Base-by-base conservation (phyloP, 2,888 invertebrate species). In the Acanthacorydalis orientalis region DNA sequence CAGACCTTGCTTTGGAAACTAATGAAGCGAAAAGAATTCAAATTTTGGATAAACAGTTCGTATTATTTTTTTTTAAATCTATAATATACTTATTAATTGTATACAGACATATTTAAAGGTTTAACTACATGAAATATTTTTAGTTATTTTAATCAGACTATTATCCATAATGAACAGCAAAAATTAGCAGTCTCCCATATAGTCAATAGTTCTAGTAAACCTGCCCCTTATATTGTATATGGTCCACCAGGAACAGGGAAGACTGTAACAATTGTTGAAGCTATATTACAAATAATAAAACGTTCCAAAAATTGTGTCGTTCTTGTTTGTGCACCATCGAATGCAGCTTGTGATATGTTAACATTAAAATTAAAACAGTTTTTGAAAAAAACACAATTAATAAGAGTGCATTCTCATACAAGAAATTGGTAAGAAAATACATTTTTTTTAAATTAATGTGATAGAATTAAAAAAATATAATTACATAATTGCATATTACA, bases 191-290 rank as follows among this genome's bases (percentile, higher is more conserved):
- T 90, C 1, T 59, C 67, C 45, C 77, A 81, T 55, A 82, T 85
- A 43, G 57, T 82, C 7, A 67, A 72, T 14, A 76, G 75, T 8
- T 71, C 77, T 1, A 72, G 75, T 1, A 68, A 73, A 6, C 72
- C 73, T 1, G 73, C 74, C 1, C 90, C 92, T 0, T 91, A 87
- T 57, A 74, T 90, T 34, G 70, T 92, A 40, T 89, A 82, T 64
- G 91, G 91, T 2, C 91, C 91, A 37, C 90, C 91, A 43, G 91
- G 89, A 51, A 82, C 82, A 1, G 83, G 83, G 1, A 83, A 83
- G 63, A 83, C 84, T 1, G 69, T 80, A 1, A 83, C 83, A 1
- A 59, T 85, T 7, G 79, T 83, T 1, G 85, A 86, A 63, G 69
- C 79, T 2, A 75, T 85, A 34, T 44, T 44, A 16, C 33, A 44